These are phyloP conservation scores for Penaeus chinensis DNA, from an alignment of 1,140 invertebrate species.

Conservation along the genomic window DNA sequence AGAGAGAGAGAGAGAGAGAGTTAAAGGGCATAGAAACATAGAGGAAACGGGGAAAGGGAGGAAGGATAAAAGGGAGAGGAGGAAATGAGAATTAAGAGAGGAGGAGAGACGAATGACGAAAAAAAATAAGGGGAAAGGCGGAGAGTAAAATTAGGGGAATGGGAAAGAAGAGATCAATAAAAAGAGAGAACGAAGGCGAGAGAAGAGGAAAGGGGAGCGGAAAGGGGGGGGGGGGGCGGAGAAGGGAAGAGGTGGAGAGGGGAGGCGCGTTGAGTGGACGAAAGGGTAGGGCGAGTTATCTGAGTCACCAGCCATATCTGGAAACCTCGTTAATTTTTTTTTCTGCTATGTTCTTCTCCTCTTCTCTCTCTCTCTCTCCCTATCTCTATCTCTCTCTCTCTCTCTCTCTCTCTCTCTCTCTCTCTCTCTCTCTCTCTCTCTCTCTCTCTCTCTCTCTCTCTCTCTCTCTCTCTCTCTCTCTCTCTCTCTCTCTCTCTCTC, in stretches of 20 bases:
- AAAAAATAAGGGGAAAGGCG: background rate
- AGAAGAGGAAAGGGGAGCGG: no score
- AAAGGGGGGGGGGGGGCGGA: background rate
- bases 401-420: no score
- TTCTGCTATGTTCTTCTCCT: no score
- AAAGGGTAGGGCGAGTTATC: no score
- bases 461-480: no score
- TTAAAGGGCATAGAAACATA: background rate
- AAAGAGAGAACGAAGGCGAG: background rate
- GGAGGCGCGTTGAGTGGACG: background rate
- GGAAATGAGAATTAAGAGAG: conserved; percentile 1
- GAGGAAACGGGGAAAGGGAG: background rate
- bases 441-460: no score
- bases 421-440: no score
- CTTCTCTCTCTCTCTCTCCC: no score
- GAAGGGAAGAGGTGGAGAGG: background rate
- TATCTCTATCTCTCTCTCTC: no score
- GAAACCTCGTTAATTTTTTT: no score
- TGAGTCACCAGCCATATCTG: no score
- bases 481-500: no score
- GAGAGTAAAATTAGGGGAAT: background rate
- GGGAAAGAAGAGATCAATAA: background rate
- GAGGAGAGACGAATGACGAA: conserved; percentile 4
- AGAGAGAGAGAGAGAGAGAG: background rate
- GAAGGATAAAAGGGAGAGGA: background rate